Base-by-base conservation (phyloP, 2,797 vertebrate genomes). In the Pangasius mekongensis region DNA sequence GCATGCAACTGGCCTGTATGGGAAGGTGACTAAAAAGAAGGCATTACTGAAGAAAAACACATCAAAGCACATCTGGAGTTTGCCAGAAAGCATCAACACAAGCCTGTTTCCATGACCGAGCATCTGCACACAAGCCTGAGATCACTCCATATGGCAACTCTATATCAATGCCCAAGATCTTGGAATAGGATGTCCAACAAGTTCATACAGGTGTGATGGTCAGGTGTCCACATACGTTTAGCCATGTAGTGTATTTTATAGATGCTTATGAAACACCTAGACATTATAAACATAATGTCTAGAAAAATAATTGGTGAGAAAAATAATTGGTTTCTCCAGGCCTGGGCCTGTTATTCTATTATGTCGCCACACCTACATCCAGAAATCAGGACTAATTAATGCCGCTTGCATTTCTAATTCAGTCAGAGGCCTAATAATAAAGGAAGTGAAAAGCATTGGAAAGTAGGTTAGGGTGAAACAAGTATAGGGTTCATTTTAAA, bases 391-490 rank as follows among this genome's bases (percentile, higher is more conserved):
- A 47, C 60, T 83, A 66, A 83, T 83, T 66, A n/a, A 83, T 49
- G 16, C 24, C 6, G n/a, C 81, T 66, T 47, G 81, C 60, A 82
- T 82, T n/a, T 62, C 39, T 47, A 83, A 83, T 83, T 49, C 39
- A 30, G 60, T 43, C 16, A 30, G 80, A 47, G 16, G 39, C 60
- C 27, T 5, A 22, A 30, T 83, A 52, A 83, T 52, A 83, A 83
- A 67, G 62, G 8, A 83, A 84, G n/a, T 84, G 27, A 67, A 67
- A 49, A 69, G 30, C 18, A 84, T 10, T 24, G 64, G 83, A 84
- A 84, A 84, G 83, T 84, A 84, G 83, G 83, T 9, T 83, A 83
- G 62, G 82, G 82, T 66, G n/a, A 52, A 67, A 52, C 7, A 84
- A 84, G 64, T 67, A 1, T 52, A 84, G n/a, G 64, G 47, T 84